These are phyloP conservation scores for Vanessa tameamea DNA, from an alignment of 1,140 invertebrate genomes.

Conservation along the genomic window DNA sequence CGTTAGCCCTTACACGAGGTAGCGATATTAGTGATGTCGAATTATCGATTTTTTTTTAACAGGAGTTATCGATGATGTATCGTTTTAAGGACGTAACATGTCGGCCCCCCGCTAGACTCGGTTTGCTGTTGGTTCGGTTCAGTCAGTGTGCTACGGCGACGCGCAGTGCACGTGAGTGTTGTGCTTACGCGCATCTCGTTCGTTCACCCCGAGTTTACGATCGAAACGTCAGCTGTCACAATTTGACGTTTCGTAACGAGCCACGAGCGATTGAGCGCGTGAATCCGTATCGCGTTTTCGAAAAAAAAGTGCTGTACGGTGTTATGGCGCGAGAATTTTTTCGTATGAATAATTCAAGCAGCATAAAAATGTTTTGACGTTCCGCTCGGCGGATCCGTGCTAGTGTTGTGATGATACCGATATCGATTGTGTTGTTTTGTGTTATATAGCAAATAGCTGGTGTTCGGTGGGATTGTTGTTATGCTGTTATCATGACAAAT, in stretches of 20 bases:
- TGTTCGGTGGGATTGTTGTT: constrained; percentile 62
- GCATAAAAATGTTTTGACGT: constrained; percentile 52
- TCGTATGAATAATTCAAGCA: constrained; percentile 51
- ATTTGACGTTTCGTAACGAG: constrained; percentile 67
- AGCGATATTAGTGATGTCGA: constrained; percentile 52
- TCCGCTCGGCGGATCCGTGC: constrained; percentile 43
- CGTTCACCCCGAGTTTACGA: constrained; percentile 66
- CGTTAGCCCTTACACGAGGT: constrained; percentile 36
- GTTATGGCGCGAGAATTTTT: constrained; percentile 51
- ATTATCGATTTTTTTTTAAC: constrained; percentile 55
- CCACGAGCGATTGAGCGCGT: constrained; percentile 43
- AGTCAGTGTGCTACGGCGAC: constrained; percentile 62
- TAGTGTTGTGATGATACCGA: constrained; percentile 64
- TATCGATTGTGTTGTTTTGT: constrained; percentile 59
- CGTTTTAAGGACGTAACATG: constrained; percentile 60
- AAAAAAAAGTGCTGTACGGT: constrained; percentile 38
- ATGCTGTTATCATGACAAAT: constrained; percentile 71
- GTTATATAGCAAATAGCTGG: constrained; percentile 42
- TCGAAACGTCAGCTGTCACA: constrained; percentile 69
- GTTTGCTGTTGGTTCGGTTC: constrained; percentile 31
- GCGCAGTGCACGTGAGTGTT: constrained; percentile 52
- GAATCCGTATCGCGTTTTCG: constrained; percentile 39
- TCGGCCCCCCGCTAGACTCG: constrained; percentile 61
- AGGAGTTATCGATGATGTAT: constrained; percentile 68
- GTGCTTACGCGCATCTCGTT: constrained; percentile 58